phyloP scores from a whole-genome alignment of 2,113 vertebrate species.

The Hystrix cristata region DNA sequence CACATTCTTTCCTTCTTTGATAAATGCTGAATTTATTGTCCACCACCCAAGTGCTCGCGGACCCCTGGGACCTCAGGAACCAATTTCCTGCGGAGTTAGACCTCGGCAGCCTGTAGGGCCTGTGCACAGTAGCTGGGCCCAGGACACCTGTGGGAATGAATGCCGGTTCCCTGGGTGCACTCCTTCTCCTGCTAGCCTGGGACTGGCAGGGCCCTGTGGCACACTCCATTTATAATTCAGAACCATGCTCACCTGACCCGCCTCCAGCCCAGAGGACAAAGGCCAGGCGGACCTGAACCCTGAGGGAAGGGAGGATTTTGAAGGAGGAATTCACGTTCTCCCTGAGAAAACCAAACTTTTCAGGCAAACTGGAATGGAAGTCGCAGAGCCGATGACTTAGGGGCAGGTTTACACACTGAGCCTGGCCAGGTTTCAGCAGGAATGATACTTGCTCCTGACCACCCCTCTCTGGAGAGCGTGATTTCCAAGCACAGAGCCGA shows the following conservation, averaged over 20 bases:
- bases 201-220: background rate
- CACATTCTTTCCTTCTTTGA: background rate
- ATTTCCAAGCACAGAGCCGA: background rate
- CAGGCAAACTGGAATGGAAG: background rate
- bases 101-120: background rate
- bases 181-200: no score
- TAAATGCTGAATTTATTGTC: no score
- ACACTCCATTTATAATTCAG: background rate
- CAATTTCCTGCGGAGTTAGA: no score
- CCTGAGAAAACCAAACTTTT: background rate
- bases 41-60: background rate
- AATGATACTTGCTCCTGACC: background rate
- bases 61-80: rapidly evolving
- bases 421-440: background rate
- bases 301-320: background rate
- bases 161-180: background rate
- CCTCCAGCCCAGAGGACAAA: background rate
- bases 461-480: background rate
- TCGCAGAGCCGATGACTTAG: background rate
- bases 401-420: background rate
- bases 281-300: background rate
- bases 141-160: no score
- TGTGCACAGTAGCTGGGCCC: background rate
- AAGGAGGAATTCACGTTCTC: background rate
- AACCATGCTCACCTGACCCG: background rate